Base-by-base conservation (phyloP, 2,797 vertebrate species). In the Notoglanidium macrostoma region DNA sequence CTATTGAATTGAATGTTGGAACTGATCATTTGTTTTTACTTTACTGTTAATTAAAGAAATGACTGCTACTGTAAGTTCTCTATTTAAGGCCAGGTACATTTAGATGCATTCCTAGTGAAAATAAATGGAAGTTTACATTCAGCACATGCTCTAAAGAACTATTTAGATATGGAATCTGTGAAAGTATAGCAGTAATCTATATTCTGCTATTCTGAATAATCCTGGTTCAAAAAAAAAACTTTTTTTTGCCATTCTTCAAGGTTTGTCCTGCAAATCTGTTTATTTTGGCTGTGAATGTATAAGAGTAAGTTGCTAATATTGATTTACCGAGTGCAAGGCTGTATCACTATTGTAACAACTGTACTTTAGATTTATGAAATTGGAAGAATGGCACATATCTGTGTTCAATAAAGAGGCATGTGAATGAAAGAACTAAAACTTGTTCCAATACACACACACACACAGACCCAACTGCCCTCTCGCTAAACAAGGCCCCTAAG, bases 401-500 rank as follows among this genome's bases (percentile, higher is more conserved):
- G 82, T 70, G 65, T 84, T 70, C n/a, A 84, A 70, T 84, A 84
- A 49, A 82, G 19, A 40, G 32, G 11, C 7, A 19, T 57, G 51
- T 79, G 23, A 35, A 77, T 77, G n/a, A 29, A 54, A 46, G 12
- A 74, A 77, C 15, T 23, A 32, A 79, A 81, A 63, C 57, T 44
- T 40, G 3, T 57, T 40, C 5, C 32, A 32, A 29, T 14, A 26
- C 65, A 68, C 65, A 65, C 26, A 68, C 32, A 29, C 49, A 21
- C 32, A 59, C 32, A 61, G 79, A 65, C 59, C 79, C 40, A 46
- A 21, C 79, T 79, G 73, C 40, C 63, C 73, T 59, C 12, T 49
- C 23, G 14, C 54, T 67, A 57, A 87, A 77, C 87, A 77, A 72
- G 87, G 73, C 51, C 82, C 49, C 79, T 57, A 76, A 29, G 74